Evolutionary conservation across 2,888 invertebrate species (phyloP), one percentile per base, ranked within the genome.

Genomic region (Nasonia oneida): DNA sequence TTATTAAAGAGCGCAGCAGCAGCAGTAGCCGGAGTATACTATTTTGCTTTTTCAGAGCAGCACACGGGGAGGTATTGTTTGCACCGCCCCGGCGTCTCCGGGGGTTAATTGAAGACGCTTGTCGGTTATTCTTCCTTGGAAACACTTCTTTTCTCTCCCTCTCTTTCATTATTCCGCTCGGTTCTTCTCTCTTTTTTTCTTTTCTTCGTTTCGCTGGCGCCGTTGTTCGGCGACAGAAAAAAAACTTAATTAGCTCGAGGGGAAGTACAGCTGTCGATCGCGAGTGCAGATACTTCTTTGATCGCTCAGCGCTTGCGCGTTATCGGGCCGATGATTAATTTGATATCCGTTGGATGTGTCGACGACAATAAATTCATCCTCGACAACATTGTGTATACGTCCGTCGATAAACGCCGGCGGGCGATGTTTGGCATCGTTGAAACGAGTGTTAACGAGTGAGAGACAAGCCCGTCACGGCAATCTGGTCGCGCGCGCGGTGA

Each of bases 71-170:
- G 37, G 61, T 53, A 71, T 85, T 85, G 81, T 77, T 57, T 73
- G 81, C 37, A 29, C 67, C 61, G 42, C 8, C 18, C 39, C 14
- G 4, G 29, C 33, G 6, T 23, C 57, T 78, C 42, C 61, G 6
- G 33, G 53, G 81, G 81, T 70, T 81, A 81, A 85, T 85, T 81
- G 77, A 85, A 81, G 77, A 64, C 64, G 81, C 73, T 42, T 50
- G 74, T 50, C 64, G 37, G 70, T 18, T 18, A 73, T 42, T 73
- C 39, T 18, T 23, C 33, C 50, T 80, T 37, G 47, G 37, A 70
- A 71, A 67, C 14, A 8, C 53, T 80, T 29, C 0, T 53, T 3
- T 37, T 23, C n/a, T 64, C 33, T 29, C 15, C 15, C 29, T 29
- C 29, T 71, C 73, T 73, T 47, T 29, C 29, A 29, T 67, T 67